Base-by-base conservation (phyloP, 2,797 vertebrate species). In the Gymnothorax reevesii region DNA sequence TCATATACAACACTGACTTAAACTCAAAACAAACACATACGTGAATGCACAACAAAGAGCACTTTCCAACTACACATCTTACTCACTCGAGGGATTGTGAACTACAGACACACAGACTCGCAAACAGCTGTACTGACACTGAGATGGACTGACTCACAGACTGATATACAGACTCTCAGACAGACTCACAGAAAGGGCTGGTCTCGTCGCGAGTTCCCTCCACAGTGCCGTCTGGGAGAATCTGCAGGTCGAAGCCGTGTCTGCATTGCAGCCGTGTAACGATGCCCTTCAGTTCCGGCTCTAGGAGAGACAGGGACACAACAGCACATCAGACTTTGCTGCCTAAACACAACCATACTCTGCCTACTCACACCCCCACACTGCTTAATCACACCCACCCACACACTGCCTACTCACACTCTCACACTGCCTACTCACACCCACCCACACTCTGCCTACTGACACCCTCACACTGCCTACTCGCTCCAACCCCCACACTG, bases 241-340 rank as follows among this genome's bases (percentile, higher is more conserved):
- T 96, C 95, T 99, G 98, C 93, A 99, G 96, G 96, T 99, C 98
- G 94, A 95, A 99, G 88, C 98, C 98, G 92, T 99, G 98, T 90
- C 98, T 97, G 94, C 97, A 99, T 96, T 97, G 99, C 1, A 99
- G 96, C 90, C 98, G 97, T 84, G 98, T 99, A 90, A 99, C 97
- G 86, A 99, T 99, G 93, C 98, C 98, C 96, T 99, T 99, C 93
- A 99, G 96, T 94, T 99, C 98, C 90, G 98, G 98, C 94, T 99
- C 98, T 99, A 97, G 87, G 88, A 88, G 85, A 25, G 57, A 55
- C 57, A 66, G 5, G 22, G 1, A 66, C 62, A 66, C 15, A 6
- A 17, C 15, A n/a, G 15, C 62, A 59, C 13, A 13, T 59, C 57
- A 59, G 57, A 13, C 57, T 13, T 13, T 2, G 57, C 57, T 13